Evolutionary conservation across 2,797 vertebrate genomes (phyloP).

Genomic region (Sebastes oblongus): DNA sequence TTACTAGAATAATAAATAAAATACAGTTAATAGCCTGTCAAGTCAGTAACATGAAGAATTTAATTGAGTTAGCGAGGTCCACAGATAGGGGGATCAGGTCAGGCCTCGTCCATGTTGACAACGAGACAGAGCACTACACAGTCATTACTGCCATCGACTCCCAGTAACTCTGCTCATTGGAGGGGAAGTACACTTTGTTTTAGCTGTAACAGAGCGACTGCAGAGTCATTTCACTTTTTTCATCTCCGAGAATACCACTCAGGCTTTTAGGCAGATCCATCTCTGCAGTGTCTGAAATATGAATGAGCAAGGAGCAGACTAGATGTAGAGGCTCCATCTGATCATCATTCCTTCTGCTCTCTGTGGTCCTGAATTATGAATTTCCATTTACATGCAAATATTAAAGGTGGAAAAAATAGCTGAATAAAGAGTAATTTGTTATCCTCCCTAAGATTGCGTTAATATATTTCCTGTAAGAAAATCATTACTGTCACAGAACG

Average conservation of each 20-base stretch:
- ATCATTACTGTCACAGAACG: slow-evolving; percentile 8
- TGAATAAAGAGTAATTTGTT: slow-evolving; percentile 38
- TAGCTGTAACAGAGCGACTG: slow-evolving; percentile 40
- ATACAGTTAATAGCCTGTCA: not conserved
- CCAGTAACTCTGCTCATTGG: slow-evolving; percentile 41
- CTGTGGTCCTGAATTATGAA: slow-evolving; percentile 45
- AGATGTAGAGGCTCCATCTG: slow-evolving; percentile 28
- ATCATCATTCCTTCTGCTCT: slow-evolving; percentile 43
- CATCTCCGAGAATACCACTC: slow-evolving; percentile 52
- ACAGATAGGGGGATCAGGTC: slow-evolving; percentile 3
- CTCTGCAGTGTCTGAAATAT: slow-evolving; percentile 69
- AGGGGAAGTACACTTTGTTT: slow-evolving; percentile 38
- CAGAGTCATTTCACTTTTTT: slow-evolving; percentile 34
- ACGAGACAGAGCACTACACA: slow-evolving; percentile 9
- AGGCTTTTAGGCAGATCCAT: slow-evolving; percentile 55
- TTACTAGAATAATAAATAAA: not conserved
- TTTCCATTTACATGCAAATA: slow-evolving; percentile 62
- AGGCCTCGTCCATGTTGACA: slow-evolving; percentile 10
- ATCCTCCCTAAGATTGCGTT: slow-evolving; percentile 9
- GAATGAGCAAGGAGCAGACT: slow-evolving; percentile 53
- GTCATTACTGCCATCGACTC: slow-evolving; percentile 41
- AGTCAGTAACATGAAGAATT: not conserved
- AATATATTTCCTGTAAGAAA: slow-evolving; percentile 15
- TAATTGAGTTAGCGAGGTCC: slow-evolving; percentile 14
- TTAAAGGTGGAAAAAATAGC: slow-evolving; percentile 24